These are phyloP conservation scores for Melanotaenia boesemani DNA, from an alignment of 2,797 vertebrate species.

Conservation along the genomic window DNA sequence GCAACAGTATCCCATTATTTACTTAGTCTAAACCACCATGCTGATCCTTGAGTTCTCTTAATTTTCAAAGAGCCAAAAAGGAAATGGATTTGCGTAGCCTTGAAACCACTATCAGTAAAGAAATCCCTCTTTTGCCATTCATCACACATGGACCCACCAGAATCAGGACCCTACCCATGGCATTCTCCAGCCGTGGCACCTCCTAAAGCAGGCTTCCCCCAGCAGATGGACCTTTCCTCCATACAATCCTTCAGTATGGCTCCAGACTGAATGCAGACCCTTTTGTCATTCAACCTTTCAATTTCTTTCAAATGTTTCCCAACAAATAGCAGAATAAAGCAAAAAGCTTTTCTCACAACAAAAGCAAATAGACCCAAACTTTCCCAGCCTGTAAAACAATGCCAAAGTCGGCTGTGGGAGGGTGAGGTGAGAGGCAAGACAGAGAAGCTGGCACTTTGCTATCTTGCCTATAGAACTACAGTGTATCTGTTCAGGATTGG, in stretches of 20 bases:
- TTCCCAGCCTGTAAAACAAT: conserved; percentile 86
- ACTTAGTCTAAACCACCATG: conserved; percentile 13
- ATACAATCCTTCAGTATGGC: conserved; percentile 71
- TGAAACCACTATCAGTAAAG: conserved; percentile 34
- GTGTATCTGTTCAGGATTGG: conserved; percentile 62
- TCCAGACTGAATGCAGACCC: conserved; percentile 75
- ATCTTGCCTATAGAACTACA: conserved; percentile 83
- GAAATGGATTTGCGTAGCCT: conserved; percentile 48
- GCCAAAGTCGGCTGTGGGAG: conserved; percentile 69
- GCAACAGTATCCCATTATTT: conserved; percentile 38
- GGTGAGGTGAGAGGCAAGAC: conserved; percentile 60
- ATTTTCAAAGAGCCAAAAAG: conserved; percentile 54
- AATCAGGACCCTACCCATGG: conserved; percentile 58
- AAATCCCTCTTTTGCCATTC: conserved; percentile 42
- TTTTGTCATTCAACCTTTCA: conserved; percentile 81
- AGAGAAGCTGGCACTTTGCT: conserved; percentile 76
- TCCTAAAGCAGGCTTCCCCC: conserved; percentile 61
- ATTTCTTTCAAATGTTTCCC: conserved; percentile 87
- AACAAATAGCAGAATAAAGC: conserved; percentile 85
- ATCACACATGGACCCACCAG: conserved; percentile 58
- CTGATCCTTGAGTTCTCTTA: conserved; percentile 39
- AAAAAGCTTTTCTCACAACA: conserved; percentile 79
- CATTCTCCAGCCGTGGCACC: conserved; percentile 66
- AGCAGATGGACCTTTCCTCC: conserved; percentile 78
- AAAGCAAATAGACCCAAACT: conserved; percentile 84